phyloP scores from a whole-genome alignment of 1,140 invertebrate genomes.

The Rhizoglyphus robini region DNA sequence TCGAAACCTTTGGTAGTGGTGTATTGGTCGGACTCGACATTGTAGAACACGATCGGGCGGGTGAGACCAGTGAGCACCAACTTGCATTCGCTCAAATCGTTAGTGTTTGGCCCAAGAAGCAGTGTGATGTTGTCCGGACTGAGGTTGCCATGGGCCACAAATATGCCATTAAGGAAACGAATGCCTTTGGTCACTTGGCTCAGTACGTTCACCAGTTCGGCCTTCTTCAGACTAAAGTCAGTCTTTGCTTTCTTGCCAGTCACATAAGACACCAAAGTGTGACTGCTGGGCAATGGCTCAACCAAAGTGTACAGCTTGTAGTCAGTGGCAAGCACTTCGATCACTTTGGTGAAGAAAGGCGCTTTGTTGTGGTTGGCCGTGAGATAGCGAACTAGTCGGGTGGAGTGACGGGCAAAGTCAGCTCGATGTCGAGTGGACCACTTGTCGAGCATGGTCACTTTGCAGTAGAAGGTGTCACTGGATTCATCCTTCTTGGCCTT shows the following conservation, averaged over 20 bases:
- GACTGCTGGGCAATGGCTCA: background rate
- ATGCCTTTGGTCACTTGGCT: background rate
- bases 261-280: background rate
- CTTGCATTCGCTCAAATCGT: background rate
- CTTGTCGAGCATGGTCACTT: no score
- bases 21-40: background rate
- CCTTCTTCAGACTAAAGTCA: background rate
- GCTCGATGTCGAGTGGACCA: no score
- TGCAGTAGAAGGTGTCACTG: no score
- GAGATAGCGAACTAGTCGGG: background rate
- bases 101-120: background rate
- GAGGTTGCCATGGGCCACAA: background rate
- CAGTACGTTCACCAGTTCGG: background rate
- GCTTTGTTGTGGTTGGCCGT: background rate
- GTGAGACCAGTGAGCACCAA: background rate
- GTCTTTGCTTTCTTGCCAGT: background rate
- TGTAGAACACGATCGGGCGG: background rate
- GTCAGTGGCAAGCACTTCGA: background rate
- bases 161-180: background rate
- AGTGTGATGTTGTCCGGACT: background rate
- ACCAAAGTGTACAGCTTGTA: background rate
- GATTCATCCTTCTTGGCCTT: no score
- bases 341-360: no score
- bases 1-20: background rate
- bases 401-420: background rate